Evolutionary conservation across 2,797 vertebrate genomes (phyloP), one percentile per base, ranked within the genome.

Genomic region (Thamnophis elegans): DNA sequence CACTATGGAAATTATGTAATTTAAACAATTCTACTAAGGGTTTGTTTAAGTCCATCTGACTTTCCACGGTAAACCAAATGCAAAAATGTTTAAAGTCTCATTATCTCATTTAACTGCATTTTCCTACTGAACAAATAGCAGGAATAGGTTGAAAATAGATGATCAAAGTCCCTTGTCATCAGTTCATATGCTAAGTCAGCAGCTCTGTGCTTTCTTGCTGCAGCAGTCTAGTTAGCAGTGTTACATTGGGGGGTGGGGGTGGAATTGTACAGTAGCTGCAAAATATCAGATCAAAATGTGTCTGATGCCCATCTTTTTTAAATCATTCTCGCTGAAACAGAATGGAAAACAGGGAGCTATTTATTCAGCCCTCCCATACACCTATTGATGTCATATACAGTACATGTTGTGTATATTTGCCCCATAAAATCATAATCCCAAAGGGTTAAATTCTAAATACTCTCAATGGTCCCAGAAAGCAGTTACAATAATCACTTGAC

Each of bases 391-490:
- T 88, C 78, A 22, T 88, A 82, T 14, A 3, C 12, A 36, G 82
- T 14, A 3, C 12, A 36, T 82, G 22, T 82, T 73, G 25, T 91
- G 53, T 93, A 58, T 82, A 13, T 47, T 92, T 36, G 25, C 32
- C 28, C 47, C 22, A 54, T 68, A 88, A 54, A 62, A 62, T 25
- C 16, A 88, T 73, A 62, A 88, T n/a, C 55, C 56, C 65, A 88
- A 62, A 88, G 68, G 56, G 25, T 20, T 42, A 82, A 60, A 42
- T 58, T 85, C n/a, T 90, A 88, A 93, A 82, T 88, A 26, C 42
- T 93, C 65, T 82, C 92, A 36, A 32, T 88, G 28, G 89, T 88
- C 89, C 65, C 47, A 93, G 47, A 36, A 78, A 58, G 10, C 85
- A 91, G 42, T 82, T 73, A 91, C 20, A 58, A 51, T 25, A 20